Base-by-base conservation (phyloP, 2,113 vertebrate genomes). In the Trochalopteron elliotii region DNA sequence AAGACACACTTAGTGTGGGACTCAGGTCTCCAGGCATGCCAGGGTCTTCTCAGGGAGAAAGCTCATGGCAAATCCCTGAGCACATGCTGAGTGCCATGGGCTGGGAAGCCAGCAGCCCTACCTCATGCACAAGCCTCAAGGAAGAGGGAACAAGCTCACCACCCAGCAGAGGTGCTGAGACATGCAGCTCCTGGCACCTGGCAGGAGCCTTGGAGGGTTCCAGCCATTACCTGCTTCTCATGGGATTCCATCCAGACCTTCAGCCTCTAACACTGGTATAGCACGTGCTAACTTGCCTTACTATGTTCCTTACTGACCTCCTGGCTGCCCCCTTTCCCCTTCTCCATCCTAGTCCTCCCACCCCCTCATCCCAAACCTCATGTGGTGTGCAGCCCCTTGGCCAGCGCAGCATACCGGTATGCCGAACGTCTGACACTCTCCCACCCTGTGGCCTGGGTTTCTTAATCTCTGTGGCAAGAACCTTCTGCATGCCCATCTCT, bases 361-460 rank as follows among this genome's bases (percentile, higher is more conserved):
- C 17, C 15, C 30, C 59, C 28, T 11, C 22, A 39, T 23, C 12
- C 23, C 79, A 64, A 85, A 16, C 11, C 60, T n/a, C 15, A 21
- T 0, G 0, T 0, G 0, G 8, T 5, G 18, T 52, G 35, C 71
- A 39, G 63, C 4, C 0, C 1, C 52, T 67, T 28, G 65, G 89
- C 77, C 60, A 90, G 89, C 11, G 0, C 92, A 75, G 16, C 30
- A 27, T 24, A 12, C 27, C 0, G 0, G 60, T 28, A 82, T 49
- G 87, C 39, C 35, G 30, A n/a, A 40, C 0, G 1, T 39, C 65
- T 4, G 1, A 45, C 2, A 1, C 18, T 19, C 47, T 75, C 69
- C 45, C 40, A 72, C 49, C n/a, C 85, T 64, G 81, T 56, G 81
- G 92, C 44, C 30, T 40, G 63, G 18, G 49, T 90, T 95, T 76